These are phyloP conservation scores for Triplophysa siluroides DNA, from an alignment of 2,113 vertebrate species.

Conservation along the genomic window DNA sequence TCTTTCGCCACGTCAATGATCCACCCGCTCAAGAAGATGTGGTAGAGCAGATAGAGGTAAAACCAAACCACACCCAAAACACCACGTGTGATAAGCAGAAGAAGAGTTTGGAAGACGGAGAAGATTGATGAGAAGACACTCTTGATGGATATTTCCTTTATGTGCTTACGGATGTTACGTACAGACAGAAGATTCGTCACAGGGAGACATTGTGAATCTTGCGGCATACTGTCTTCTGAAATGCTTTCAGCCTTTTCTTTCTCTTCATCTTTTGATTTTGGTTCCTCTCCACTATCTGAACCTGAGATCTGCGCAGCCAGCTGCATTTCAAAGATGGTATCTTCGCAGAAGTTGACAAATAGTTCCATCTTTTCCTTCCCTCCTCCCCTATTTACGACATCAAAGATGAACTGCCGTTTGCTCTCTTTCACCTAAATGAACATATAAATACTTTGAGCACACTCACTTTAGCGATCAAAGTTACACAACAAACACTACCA, in stretches of 20 bases:
- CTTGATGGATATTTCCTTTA: constrained; percentile 85
- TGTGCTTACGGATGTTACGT: constrained; percentile 82
- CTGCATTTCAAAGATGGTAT: constrained; percentile 98
- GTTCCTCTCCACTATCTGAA: constrained; percentile 77
- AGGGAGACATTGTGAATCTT: constrained; percentile 68
- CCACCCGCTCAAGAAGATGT: constrained; percentile 83
- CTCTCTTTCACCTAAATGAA: constrained; percentile 89
- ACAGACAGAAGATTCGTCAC: constrained; percentile 78
- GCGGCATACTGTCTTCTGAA: constrained; percentile 62
- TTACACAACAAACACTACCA: neutral
- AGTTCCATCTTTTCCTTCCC: constrained; percentile 98
- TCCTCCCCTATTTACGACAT: constrained; percentile 90
- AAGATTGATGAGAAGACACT: constrained; percentile 75
- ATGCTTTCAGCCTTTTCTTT: constrained; percentile 60
- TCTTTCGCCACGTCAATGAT: constrained; percentile 87
- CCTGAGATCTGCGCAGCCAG: constrained; percentile 89
- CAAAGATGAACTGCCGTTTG: constrained; percentile 95
- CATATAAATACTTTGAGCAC: neutral
- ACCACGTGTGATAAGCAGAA: constrained; percentile 73
- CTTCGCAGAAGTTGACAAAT: constrained; percentile 96
- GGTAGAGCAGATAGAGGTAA: constrained; percentile 78
- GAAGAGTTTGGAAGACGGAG: constrained; percentile 73
- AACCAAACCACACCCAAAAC: constrained; percentile 69
- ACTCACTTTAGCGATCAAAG: too few species aligned
- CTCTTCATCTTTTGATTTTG: constrained; percentile 74